Percentiles rank a stretch among this genome's conserved stretches.
phyloP scores from a whole-genome alignment of 1,140 invertebrate genomes.

The Plodia interpunctella region DNA sequence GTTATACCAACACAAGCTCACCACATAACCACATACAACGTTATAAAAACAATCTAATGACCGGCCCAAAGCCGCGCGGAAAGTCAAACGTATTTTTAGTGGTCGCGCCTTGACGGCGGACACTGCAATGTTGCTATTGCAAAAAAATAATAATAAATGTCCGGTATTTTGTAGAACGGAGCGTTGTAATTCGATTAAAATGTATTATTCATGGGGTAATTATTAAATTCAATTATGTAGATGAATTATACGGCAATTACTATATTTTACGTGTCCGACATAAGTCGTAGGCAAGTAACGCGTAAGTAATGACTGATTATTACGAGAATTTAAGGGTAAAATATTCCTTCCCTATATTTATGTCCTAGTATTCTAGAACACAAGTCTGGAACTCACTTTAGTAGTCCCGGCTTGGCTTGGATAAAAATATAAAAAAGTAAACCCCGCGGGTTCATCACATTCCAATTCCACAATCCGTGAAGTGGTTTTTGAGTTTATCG shows the following conservation, averaged over 20 bases:
- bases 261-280: background rate
- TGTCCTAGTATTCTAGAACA: too few species aligned
- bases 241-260: constrained; percentile 1
- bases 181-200: constrained; percentile 2
- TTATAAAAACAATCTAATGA: constrained; percentile 4
- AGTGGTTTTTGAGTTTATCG: too few species aligned
- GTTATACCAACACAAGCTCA: background rate
- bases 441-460: too few species aligned
- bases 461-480: too few species aligned
- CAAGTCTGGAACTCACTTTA: too few species aligned
- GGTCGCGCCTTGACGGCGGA: constrained; percentile 18
- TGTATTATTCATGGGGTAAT: constrained; percentile 2
- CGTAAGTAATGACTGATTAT: constrained; percentile 14
- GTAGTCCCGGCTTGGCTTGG: too few species aligned
- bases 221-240: constrained; percentile 6
- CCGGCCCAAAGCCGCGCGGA: constrained; percentile 5
- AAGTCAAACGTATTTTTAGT: constrained; percentile 29
- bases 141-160: constrained; percentile 21
- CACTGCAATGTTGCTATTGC: constrained; percentile 22
- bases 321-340: background rate
- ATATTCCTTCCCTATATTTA: background rate
- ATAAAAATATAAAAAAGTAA: too few species aligned
- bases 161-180: background rate
- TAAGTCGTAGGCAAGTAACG: background rate
- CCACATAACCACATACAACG: constrained; percentile 3